Base-by-base conservation (phyloP, 2,113 vertebrate species). In the Poeciliopsis occidentalis region DNA sequence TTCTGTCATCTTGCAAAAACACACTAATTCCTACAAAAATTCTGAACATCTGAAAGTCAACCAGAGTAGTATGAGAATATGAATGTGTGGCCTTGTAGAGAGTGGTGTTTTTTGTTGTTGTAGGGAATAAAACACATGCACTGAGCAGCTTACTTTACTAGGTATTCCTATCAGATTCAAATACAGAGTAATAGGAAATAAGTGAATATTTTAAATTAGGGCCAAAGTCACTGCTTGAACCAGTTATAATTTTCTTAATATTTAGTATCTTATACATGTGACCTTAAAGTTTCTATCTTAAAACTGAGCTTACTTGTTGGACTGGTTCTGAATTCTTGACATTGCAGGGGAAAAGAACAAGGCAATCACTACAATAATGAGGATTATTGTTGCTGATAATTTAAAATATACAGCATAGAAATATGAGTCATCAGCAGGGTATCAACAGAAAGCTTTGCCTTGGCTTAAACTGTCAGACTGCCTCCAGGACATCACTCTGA, bases 1-100 rank as follows among this genome's bases (percentile, higher is more conserved):
- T 79, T 84, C 84, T 87, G 80, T 86, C 89, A 87, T 88, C 85
- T 82, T 88, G 83, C 78, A 76, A 85, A 87, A 90, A 91, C 76
- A 81, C 72, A 73, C 81, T 83, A 78, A 67, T 84, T 89, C 64
- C 71, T 82, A 78, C 69, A 87, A 69, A 85, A 85, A 81, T 76
- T 82, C 76, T 70, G 76, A 60, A 76, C 66, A 61, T 31, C 44
- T 82, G 75, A 64, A 78, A 87, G 77, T 85, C 77, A 82, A 84
- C 64, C 69, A 80, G 75, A 65, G 26, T 69, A 78, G 76, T 86
- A 71, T 81, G 74, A 60, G 74, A 80, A 54, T 67, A 67, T 60
- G 44, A 62, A 69, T 30, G 65, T 62, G 71, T 27, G 32, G 11
- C 34, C 73, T 47, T n/a, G 51, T 22, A 37, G 1, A 17, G 13